Base-by-base conservation (phyloP, 2,888 invertebrate genomes). In the Sarcophaga variegata region DNA sequence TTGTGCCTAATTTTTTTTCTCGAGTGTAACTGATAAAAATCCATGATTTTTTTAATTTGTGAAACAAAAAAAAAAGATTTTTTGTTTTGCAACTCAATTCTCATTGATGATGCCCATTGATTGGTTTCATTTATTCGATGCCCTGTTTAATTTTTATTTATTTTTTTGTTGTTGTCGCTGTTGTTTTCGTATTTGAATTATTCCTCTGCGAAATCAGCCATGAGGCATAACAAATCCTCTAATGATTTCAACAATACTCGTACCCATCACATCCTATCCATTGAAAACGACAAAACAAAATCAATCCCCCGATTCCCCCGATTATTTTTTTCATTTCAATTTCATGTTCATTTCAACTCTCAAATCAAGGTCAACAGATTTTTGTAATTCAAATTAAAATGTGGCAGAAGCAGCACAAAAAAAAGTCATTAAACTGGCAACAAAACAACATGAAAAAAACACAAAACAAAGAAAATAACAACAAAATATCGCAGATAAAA, bases 331-430 rank as follows among this genome's bases (percentile, higher is more conserved):
- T 62, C 72, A 72, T 71, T 76, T 71, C 66, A 60, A 47, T 63
- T 25, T 17, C 54, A 17, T 10, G n/a, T 20, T 75, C 47, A 20
- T 54, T 54, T 54, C 54, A 54, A 54, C 17, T 62, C 37, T 17
- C 37, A 37, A 54, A 54, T 62, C 83, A 78, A 83, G 82, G 77
- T 72, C 82, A 66, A 70, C 12, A n/a, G n/a, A 20, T 76, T 62
- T 27, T 54, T 54, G 54, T 54, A 54, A 54, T 54, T 62, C 37
- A 49, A 75, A n/a, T 11, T 54, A 54, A 54, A 54, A 54, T 54
- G 54, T 14, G 14, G 17, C 54, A 54, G 10, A n/a, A 60, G 3
- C 47, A 64, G n/a, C 3, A 37, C 8, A 12, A 49, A 27, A 77
- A 20, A 71, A 64, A 49, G 77, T 71, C 82, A 77, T 77, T 72